These are phyloP conservation scores for Halictus ligatus DNA, from an alignment of 2,888 invertebrate species.

Conservation along the genomic window DNA sequence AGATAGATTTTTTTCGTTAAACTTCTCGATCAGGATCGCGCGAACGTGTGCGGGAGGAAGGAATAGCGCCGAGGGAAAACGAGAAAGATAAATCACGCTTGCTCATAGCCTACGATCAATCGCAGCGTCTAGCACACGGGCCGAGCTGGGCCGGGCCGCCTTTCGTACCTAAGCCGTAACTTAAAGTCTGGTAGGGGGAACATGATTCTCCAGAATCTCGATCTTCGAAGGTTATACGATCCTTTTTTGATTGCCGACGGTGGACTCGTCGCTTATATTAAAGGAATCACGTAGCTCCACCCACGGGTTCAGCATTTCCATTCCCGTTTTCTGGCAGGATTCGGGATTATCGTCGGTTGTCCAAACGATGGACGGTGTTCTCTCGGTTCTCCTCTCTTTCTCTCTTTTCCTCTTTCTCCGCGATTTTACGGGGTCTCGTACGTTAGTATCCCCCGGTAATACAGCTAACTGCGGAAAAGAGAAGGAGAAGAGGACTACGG, in stretches of 20 bases:
- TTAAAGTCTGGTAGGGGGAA: slow-evolving; percentile 65
- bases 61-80: slow-evolving; percentile 24
- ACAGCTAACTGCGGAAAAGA: slow-evolving; percentile 30
- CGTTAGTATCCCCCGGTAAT: slow-evolving; percentile 30
- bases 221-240: slow-evolving; percentile 67
- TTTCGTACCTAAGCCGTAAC: slow-evolving; percentile 68
- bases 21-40: slow-evolving; percentile 5
- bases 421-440: neutral
- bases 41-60: slow-evolving; percentile 9
- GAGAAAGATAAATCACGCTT: slow-evolving; percentile 62
- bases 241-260: slow-evolving; percentile 76
- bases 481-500: neutral
- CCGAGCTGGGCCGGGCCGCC: slow-evolving; percentile 35
- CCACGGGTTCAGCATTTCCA: slow-evolving; percentile 32
- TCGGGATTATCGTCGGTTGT: slow-evolving; percentile 34
- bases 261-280: slow-evolving; percentile 47
- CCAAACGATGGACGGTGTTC: slow-evolving; percentile 11
- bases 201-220: slow-evolving; percentile 49
- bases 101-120: slow-evolving; percentile 64
- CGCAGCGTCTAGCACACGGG: slow-evolving; percentile 45
- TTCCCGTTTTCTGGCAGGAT: slow-evolving; percentile 18
- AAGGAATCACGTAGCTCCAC: slow-evolving; percentile 36
- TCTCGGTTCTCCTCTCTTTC: neutral
- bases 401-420: slow-evolving; percentile 11
- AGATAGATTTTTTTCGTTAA: slow-evolving; percentile 2